Conservation (phyloP, 1,140 invertebrate species). For the Alviniconcha marisindica region DNA sequence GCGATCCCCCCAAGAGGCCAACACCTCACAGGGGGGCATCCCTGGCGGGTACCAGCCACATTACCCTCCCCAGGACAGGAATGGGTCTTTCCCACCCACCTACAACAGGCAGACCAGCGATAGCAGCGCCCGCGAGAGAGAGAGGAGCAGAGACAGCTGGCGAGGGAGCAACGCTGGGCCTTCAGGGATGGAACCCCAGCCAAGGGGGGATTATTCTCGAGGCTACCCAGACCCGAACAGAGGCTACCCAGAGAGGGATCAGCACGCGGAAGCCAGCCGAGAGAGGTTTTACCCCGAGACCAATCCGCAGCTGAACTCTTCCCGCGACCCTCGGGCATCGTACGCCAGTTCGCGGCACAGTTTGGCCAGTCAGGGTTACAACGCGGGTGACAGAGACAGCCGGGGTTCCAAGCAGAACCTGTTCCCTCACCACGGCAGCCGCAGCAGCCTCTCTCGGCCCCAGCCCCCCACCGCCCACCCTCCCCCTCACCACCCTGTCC, state of each 20-base stretch:
- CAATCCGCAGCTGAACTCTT: not conserved
- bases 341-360: slow-evolving; percentile 28
- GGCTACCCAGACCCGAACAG: not conserved
- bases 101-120: not conserved
- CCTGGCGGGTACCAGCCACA: not conserved
- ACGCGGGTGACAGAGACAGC: not conserved
- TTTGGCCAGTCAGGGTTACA: slow-evolving; percentile 20
- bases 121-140: not conserved
- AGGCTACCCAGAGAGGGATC: not conserved
- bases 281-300: not conserved
- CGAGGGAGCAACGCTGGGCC: not conserved
- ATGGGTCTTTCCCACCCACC: not conserved
- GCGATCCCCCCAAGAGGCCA: not conserved
- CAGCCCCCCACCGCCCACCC: not conserved
- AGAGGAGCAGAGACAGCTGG: not conserved
- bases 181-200: not conserved
- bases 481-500: not conserved
- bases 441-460: slow-evolving; percentile 19
- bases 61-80: not conserved
- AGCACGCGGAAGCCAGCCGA: not conserved
- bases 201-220: not conserved
- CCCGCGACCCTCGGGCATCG: slow-evolving; percentile 31
- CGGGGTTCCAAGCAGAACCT: slow-evolving; percentile 28
- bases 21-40: not conserved
- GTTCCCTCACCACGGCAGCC: not conserved